phyloP scores from a whole-genome alignment of 2,797 vertebrate species.

The Novumbra hubbsi region DNA sequence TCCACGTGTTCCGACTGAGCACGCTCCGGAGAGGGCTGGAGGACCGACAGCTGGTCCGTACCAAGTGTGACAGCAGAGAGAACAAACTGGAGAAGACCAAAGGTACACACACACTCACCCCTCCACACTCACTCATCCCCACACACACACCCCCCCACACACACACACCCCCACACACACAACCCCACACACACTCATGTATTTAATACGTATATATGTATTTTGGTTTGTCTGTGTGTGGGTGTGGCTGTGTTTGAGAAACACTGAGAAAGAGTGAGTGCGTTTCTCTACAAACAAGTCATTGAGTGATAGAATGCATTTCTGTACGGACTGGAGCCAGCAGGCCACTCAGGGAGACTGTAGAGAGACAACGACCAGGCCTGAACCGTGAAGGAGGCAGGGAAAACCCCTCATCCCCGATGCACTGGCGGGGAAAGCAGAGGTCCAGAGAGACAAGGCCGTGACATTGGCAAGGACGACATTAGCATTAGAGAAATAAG shows the following conservation, averaged over 20 bases:
- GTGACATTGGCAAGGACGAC: no score
- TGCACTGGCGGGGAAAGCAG: no score
- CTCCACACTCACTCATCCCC: background rate
- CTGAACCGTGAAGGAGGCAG: no score
- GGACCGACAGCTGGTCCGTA: slow-evolving; percentile 77
- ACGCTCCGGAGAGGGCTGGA: slow-evolving; percentile 80
- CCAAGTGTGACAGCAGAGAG: slow-evolving; percentile 90
- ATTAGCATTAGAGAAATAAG: background rate
- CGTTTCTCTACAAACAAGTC: background rate
- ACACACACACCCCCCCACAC: slow-evolving; percentile 3
- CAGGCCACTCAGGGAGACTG: background rate
- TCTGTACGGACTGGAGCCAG: background rate
- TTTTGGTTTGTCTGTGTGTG: background rate
- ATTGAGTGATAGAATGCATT: background rate
- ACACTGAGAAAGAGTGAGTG: background rate
- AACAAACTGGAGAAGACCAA: slow-evolving; percentile 98
- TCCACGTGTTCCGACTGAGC: slow-evolving; percentile 91
- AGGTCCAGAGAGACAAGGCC: no score
- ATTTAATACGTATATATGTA: background rate
- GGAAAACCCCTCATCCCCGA: no score
- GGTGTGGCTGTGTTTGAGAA: background rate
- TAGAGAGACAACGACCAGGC: no score
- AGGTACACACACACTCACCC: slow-evolving; percentile 68
- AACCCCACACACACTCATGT: background rate
- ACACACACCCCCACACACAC: background rate